Base-by-base conservation (phyloP, 2,113 vertebrate genomes). In the Rhabdomys dilectus region DNA sequence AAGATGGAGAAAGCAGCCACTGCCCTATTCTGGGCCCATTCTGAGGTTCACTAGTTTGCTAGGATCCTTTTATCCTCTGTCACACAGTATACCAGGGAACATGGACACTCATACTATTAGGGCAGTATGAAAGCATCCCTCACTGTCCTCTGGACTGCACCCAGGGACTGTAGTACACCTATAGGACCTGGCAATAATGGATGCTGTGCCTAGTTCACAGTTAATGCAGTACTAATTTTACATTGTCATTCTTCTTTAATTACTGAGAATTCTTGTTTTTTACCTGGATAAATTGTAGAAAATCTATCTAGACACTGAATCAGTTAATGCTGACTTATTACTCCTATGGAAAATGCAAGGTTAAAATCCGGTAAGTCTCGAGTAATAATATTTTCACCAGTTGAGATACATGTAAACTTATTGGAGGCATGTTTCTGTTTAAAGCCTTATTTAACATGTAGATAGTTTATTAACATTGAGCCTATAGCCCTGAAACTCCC, bases 191-290 rank as follows among this genome's bases (percentile, higher is more conserved):
- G 29, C 60, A 96, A 72, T 97, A 66, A 88, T 64, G 72, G 84
- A 78, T 70, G 95, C 1, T 45, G 16, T 62, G 13, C 9, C 66
- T 42, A 12, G 42, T 21, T 92, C 45, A 29, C 58, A 78, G 29
- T 39, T 89, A 73, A 62, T 36, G 64, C 22, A 39, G 4, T 29
- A 51, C 45, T 77, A 58, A 94, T 77, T 48, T 72, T 81, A 90
- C 29, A 70, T 64, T 88, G 19, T 66, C 36, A 39, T 75, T 80
- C 53, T 84, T 84, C 39, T 60, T n/a, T 82, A 39, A 60, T 26
- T 24, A 82, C 36, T 88, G 53, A 88, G 5, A 51, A 80, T 60
- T 90, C 92, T 66, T 96, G n/a, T 77, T 85, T 62, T 85, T 85
- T 15, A 15, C 17, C n/a, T 85, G 64, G 24, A 29, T 64, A 5